These are phyloP conservation scores for Teleogryllus oceanicus DNA, from an alignment of 2,888 invertebrate species.

Conservation along the genomic window DNA sequence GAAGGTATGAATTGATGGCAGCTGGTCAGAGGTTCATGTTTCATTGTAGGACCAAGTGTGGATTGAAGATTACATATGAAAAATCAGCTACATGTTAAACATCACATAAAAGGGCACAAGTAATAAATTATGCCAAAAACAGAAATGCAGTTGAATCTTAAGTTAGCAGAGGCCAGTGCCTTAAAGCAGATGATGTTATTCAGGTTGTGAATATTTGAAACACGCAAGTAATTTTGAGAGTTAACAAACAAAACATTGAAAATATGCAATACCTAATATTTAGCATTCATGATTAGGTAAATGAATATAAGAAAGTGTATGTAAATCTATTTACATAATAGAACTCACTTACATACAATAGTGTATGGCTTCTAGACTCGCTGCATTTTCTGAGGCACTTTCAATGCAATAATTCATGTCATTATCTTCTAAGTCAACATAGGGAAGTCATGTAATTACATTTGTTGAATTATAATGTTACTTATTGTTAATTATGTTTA, in stretches of 20 bases:
- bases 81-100: conserved; percentile 1
- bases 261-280: no score
- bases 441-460: not conserved
- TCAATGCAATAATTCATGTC: not conserved
- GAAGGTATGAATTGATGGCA: not conserved
- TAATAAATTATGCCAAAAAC: not conserved
- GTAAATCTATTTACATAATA: no score
- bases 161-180: conserved; percentile 7
- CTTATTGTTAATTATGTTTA: conserved; percentile 2
- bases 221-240: not conserved
- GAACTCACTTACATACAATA: not conserved
- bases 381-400: not conserved
- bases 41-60: conserved; percentile 10
- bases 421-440: conserved; percentile 3
- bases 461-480: conserved; percentile 1
- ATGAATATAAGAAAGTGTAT: no score
- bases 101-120: not conserved
- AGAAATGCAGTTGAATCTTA: not conserved
- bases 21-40: not conserved
- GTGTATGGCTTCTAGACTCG: not conserved
- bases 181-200: not conserved
- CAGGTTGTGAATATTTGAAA: not conserved
- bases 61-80: not conserved
- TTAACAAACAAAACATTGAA: not conserved
- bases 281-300: no score